Evolutionary conservation across 2,797 vertebrate genomes (phyloP).

Genomic region (Pachyuromys duprasi): DNA sequence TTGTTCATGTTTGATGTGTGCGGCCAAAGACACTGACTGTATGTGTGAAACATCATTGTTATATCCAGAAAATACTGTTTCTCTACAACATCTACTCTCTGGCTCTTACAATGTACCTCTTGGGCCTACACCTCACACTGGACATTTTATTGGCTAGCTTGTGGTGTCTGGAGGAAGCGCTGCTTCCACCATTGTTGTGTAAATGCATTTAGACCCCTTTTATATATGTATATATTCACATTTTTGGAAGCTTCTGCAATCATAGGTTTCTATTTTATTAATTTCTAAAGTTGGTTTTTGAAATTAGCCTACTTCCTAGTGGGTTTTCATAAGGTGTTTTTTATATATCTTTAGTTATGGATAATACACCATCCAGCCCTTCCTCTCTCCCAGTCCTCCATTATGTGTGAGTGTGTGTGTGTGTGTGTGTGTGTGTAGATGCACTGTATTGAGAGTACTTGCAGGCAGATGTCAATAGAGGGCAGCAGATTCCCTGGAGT

Average conservation of each 20-base stretch:
- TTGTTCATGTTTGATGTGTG: not conserved
- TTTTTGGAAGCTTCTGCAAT: not conserved
- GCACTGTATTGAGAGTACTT: not conserved
- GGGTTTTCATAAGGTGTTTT: not conserved
- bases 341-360: not conserved
- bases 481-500: not conserved
- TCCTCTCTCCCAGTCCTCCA: not conserved
- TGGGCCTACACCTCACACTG: not conserved
- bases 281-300: not conserved
- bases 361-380: not conserved
- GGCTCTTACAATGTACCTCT: not conserved
- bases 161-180: not conserved
- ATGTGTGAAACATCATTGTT: not conserved
- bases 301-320: not conserved
- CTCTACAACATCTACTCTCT: not conserved
- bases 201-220: not conserved
- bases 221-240: not conserved
- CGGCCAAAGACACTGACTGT: not conserved
- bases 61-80: not conserved
- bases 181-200: too few relatives aligned
- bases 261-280: not conserved
- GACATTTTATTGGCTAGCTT: not conserved
- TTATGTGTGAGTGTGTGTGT: not conserved
- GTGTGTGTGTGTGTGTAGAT: not conserved
- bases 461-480: not conserved